Conservation (phyloP, 1,140 invertebrate species). For the Cydia fagiglandana region DNA sequence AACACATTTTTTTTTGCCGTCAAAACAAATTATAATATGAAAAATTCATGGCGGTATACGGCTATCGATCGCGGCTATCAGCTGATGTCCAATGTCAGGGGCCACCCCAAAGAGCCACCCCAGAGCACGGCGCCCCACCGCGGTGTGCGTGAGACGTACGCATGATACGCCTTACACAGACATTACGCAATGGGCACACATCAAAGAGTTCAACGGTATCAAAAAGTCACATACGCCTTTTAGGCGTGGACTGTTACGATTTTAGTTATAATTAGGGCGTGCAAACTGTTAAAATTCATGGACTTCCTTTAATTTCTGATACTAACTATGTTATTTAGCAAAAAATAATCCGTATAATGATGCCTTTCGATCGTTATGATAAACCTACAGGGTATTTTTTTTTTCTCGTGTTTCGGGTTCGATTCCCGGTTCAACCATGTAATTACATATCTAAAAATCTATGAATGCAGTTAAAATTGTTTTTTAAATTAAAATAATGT, state of each 20-base stretch:
- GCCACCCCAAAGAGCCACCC: slow-evolving; percentile 35
- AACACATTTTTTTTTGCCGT: slow-evolving; percentile 36
- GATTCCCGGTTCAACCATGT: too few species aligned
- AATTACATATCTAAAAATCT: too few species aligned
- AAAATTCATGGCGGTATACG: slow-evolving; percentile 72
- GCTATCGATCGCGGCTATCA: slow-evolving; percentile 69
- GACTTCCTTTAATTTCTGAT: too few species aligned
- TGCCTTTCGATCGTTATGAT: too few species aligned
- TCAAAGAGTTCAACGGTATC: neutral
- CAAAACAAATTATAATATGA: slow-evolving; percentile 58
- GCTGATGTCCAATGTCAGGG: slow-evolving; percentile 74
- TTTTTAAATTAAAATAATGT: too few species aligned
- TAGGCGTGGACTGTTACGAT: neutral
- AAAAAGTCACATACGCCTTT: neutral
- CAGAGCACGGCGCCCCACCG: slow-evolving; percentile 13
- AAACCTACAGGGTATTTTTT: too few species aligned
- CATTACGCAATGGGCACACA: slow-evolving; percentile 10
- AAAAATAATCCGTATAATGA: too few species aligned
- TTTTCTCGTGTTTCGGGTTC: too few species aligned
- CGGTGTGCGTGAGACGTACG: slow-evolving; percentile 1
- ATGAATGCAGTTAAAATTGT: too few species aligned
- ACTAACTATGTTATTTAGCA: too few species aligned
- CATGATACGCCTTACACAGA: neutral
- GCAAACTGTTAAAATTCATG: too few species aligned
- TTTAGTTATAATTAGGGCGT: neutral